Evolutionary conservation across 2,113 vertebrate species (phyloP).

Genomic region (Salvelinus fontinalis): DNA sequence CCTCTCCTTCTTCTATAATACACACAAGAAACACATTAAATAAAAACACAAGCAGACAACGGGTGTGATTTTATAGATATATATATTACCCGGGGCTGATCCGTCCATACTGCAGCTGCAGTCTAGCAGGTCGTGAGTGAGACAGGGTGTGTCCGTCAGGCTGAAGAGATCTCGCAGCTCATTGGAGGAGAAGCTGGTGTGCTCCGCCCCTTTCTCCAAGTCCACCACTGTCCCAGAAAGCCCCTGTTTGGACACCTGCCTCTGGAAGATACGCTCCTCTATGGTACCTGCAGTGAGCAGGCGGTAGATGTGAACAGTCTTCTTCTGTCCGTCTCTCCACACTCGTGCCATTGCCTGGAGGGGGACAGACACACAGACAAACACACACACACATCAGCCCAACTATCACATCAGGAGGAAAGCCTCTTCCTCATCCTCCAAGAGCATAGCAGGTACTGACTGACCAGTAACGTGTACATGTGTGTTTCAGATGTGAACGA

Average conservation of each 20-base stretch:
- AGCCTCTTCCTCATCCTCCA: too few species aligned
- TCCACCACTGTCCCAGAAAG: slow-evolving; percentile 95
- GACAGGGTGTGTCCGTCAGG: slow-evolving; percentile 80
- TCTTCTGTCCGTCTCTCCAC: slow-evolving; percentile 96
- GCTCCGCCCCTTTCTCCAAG: slow-evolving; percentile 83
- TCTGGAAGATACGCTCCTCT: slow-evolving; percentile 97
- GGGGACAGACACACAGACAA: not conserved
- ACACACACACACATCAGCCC: not conserved
- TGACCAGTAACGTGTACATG: too few species aligned
- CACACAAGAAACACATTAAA: not conserved
- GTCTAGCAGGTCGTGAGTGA: slow-evolving; percentile 90
- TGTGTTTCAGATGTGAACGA: not conserved
- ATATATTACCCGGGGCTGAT: slow-evolving; percentile 66
- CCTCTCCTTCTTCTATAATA: slow-evolving; percentile 64
- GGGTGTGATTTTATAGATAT: not conserved
- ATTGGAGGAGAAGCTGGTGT: slow-evolving; percentile 87
- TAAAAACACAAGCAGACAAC: not conserved
- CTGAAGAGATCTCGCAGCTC: slow-evolving; percentile 93
- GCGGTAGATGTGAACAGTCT: slow-evolving; percentile 90
- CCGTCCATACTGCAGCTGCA: slow-evolving; percentile 81
- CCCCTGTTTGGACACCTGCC: slow-evolving; percentile 95
- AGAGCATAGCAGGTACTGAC: too few species aligned
- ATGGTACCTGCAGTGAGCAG: slow-evolving; percentile 96
- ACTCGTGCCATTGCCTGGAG: slow-evolving; percentile 94
- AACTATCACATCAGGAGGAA: not conserved